A percentile compares a stretch with the other conserved stretches of the same genome.
Conservation (phyloP, 2,888 invertebrate species). For the Amphipyra tragopoginis region DNA sequence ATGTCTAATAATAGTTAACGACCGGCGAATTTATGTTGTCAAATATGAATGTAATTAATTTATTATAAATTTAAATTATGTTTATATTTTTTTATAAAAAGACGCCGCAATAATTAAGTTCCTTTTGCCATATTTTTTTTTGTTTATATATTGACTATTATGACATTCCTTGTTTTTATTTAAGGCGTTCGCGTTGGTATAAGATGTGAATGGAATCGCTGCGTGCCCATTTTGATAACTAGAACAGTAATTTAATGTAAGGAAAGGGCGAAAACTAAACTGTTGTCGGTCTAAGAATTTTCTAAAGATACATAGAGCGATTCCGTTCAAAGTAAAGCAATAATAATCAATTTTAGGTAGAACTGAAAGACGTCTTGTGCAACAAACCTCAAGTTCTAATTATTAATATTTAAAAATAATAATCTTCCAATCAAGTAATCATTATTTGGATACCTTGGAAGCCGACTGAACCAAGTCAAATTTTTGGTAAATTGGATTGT, state of each 20-base stretch:
- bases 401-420: too few species aligned
- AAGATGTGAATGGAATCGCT: conserved; percentile 16
- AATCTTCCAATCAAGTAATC: too few species aligned
- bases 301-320: conserved; percentile 4
- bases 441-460: too few species aligned
- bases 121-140: conserved; percentile 24
- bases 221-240: background rate
- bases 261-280: background rate
- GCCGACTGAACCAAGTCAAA: too few species aligned
- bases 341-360: conserved; percentile 18
- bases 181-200: background rate
- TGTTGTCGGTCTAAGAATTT: background rate
- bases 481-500: too few species aligned
- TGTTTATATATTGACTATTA: conserved; percentile 11
- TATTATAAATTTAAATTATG: conserved; percentile 9
- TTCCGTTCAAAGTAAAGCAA: conserved; percentile 13
- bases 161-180: conserved; percentile 36
- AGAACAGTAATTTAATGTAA: background rate
- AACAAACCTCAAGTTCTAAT: conserved; percentile 7
- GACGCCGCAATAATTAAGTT: conserved; percentile 11
- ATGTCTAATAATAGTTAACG: background rate
- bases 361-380: conserved; percentile 18
- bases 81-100: conserved; percentile 3
- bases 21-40: background rate
- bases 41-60: conserved; percentile 11